Conservation (phyloP, 2,113 vertebrate species). For the Archilochus colubris region DNA sequence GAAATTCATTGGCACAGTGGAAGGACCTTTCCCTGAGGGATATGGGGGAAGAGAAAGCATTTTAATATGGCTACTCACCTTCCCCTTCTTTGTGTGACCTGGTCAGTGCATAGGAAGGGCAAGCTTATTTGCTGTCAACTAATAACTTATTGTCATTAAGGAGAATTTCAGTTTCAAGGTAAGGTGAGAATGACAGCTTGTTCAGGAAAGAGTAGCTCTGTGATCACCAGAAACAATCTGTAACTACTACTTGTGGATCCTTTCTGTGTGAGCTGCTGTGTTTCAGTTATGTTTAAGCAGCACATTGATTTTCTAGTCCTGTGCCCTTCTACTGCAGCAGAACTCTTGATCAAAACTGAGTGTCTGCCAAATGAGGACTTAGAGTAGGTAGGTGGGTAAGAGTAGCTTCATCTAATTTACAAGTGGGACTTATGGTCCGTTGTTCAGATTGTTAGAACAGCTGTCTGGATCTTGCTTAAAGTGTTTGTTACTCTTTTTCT, state of each 20-base stretch:
- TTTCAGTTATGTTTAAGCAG: background rate
- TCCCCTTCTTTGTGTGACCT: constrained; percentile 23
- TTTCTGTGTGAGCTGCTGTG: background rate
- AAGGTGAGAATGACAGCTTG: background rate
- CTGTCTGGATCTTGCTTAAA: background rate
- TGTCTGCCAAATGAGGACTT: constrained; percentile 52
- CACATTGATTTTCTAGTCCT: background rate
- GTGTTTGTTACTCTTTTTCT: background rate
- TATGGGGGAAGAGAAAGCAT: background rate
- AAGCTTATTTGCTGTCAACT: background rate
- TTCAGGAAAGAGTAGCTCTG: background rate
- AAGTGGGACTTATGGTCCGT: background rate
- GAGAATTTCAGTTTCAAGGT: background rate
- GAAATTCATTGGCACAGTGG: constrained; percentile 83
- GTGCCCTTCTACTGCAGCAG: background rate
- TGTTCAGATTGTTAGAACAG: background rate
- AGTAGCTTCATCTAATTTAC: constrained; percentile 10
- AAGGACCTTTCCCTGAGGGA: constrained; percentile 61
- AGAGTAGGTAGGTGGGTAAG: background rate
- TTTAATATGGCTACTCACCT: constrained; percentile 57
- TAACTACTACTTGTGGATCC: background rate
- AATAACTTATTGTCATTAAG: background rate
- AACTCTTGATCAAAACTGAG: constrained; percentile 43
- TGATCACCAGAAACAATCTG: background rate
- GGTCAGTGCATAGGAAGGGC: background rate